Percentiles rank a stretch among this genome's conserved stretches.
Conservation (phyloP, 2,113 vertebrate genomes). For the Anolis carolinensis region DNA sequence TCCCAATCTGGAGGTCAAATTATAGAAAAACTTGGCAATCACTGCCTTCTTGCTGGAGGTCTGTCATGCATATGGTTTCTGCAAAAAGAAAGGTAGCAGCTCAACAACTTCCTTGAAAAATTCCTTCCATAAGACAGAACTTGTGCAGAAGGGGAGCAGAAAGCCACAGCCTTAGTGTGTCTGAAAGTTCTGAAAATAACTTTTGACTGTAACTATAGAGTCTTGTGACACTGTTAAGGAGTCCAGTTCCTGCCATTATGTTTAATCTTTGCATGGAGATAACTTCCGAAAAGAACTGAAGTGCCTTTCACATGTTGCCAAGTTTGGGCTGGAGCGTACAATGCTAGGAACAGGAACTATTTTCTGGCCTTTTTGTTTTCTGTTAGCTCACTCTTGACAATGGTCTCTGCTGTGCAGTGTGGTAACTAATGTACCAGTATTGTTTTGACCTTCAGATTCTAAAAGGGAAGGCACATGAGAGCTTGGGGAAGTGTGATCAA, state of each 20-base stretch:
- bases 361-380: background rate
- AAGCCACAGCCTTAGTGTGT: background rate
- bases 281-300: background rate
- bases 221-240: background rate
- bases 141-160: background rate
- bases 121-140: background rate
- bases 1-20: background rate
- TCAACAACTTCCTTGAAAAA: background rate
- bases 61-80: background rate
- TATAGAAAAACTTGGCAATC: background rate
- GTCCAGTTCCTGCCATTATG: background rate
- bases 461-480: background rate
- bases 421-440: background rate
- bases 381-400: background rate
- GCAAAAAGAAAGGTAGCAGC: background rate
- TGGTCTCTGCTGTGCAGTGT: background rate
- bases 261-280: background rate
- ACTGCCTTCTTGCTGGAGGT: background rate
- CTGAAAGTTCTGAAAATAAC: background rate
- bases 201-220: background rate
- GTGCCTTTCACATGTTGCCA: background rate
- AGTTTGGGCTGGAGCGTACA: background rate
- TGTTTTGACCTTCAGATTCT: constrained; percentile 20
- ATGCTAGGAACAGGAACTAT: background rate
- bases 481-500: background rate